Base-by-base conservation (phyloP, 2,113 vertebrate species). In the Campylorhamphus procurvoides region DNA sequence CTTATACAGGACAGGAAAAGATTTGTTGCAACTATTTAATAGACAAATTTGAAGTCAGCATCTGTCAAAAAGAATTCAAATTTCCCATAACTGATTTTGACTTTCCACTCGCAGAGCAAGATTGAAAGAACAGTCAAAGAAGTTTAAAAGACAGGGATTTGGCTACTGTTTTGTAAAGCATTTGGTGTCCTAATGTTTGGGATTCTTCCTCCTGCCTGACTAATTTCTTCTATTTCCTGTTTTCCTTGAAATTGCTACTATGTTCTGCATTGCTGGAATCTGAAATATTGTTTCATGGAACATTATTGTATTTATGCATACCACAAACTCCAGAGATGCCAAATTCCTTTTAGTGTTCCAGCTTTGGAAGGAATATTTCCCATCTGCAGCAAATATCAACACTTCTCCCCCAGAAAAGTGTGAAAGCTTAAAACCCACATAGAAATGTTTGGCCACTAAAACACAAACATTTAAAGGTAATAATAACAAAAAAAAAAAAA, bases 161-260 rank as follows among this genome's bases (percentile, higher is more conserved):
- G 79, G 64, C 58, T 69, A 19, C 44, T 58, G 60, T 29, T 86
- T 52, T 64, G 62, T 68, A 84, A 77, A 81, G 50, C 80, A 23
- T 78, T 84, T 93, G 76, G 69, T 66, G 62, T 87, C 79, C 55
- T 22, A 53, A 79, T 94, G 83, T 82, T 95, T 95, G 69, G 58
- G 96, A 95, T 96, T 95, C 93, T 89, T 96, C 53, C 66, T 75
- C 47, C 42, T 90, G 60, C 71, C 88, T 78, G 28, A 62, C 83
- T 89, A 94, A 94, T 94, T 88, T 89, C n/a, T 95, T 94, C 66
- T 86, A 66, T 93, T 94, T 97, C 94, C 96, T 96, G 96, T 94
- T 96, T 96, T 95, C 83, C 92, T 93, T 95, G 73, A 91, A 89
- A 82, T 78, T 68, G 49, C 76, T 84, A 29, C 63, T 93, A 64